Percentiles rank a stretch among this genome's conserved stretches.
These are phyloP conservation scores for Drosophila sucinea DNA, from an alignment of 1,140 invertebrate species.

Conservation along the genomic window DNA sequence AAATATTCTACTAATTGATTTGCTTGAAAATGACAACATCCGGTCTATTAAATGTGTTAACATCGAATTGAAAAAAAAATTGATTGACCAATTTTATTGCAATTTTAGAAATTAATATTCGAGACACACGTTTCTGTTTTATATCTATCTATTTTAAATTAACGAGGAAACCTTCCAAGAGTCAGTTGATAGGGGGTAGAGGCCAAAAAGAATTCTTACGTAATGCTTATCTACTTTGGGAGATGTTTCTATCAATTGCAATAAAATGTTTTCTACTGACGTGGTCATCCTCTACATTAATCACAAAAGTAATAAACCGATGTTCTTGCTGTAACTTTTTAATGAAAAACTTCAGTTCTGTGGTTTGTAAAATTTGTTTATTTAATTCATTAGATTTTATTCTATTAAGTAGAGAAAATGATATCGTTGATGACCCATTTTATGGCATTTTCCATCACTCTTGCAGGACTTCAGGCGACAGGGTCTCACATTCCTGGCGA, in stretches of 20 bases:
- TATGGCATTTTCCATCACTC: too few species aligned
- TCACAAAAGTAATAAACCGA: too few species aligned
- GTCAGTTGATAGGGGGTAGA: too few species aligned
- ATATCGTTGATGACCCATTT: too few species aligned
- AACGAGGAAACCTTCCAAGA: neutral
- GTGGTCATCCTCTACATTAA: too few species aligned
- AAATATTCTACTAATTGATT: slow-evolving; percentile 65
- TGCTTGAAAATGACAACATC: slow-evolving; percentile 51
- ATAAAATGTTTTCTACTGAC: neutral
- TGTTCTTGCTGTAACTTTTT: too few species aligned
- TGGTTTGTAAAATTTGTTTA: too few species aligned
- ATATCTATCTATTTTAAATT: neutral
- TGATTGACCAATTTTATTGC: neutral
- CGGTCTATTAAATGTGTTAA: slow-evolving; percentile 57
- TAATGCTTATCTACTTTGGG: neutral
- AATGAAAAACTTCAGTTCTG: too few species aligned
- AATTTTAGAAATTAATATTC: slow-evolving; percentile 1
- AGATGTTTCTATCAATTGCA: neutral
- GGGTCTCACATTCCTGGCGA: too few species aligned
- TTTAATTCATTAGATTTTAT: too few species aligned
- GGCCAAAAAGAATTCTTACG: neutral
- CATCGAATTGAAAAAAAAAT: slow-evolving; percentile 14
- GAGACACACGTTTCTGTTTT: neutral
- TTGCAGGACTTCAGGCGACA: too few species aligned
- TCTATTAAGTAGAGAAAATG: too few species aligned